Evolutionary conservation across 2,888 invertebrate species (phyloP), one percentile per base, ranked within the genome.

Genomic region (Drosophila tripunctata): DNA sequence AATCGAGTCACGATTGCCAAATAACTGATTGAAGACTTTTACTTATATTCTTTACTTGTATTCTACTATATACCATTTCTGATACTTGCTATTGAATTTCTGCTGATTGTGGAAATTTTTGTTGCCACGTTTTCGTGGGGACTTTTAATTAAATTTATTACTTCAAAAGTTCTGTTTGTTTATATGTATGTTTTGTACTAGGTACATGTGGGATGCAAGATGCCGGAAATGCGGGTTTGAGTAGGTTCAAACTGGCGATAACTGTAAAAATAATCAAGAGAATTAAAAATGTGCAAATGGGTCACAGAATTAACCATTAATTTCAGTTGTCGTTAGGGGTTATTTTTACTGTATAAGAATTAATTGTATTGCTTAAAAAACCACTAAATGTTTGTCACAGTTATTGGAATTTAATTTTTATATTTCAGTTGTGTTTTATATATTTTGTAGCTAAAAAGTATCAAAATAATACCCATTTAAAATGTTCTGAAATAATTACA

Each of bases 71-170:
- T 43, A 12, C n/a, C n/a, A n/a, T n/a, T n/a, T n/a, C n/a, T 30
- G 30, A 19, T 38, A 38, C 15, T 21, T 43, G 3, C 21, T 55
- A 61, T 54, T 61, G 36, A 55, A 38, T 63, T 27, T 50, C 48
- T 35, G 54, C 52, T 67, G 76, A 71, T 67, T 75, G 57, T 52
- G 33, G 36, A 62, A 62, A 55, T 36, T 55, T 67, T 67, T 54
- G 22, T 14, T 54, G 52, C 21, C 6, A 35, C 17, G 36, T 69
- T 64, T 64, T 47, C 17, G 3, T 43, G n/a, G n/a, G n/a, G 36
- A 12, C 36, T 38, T 54, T 75, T 66, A 75, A 75, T 75, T 73
- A 47, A 60, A 24, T 65, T 66, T 60, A 66, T 54, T 65, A 56
- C 62, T 31, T 45, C 22, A n/a, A 3, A 55, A 50, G 43, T 58